Base-by-base conservation (phyloP, 2,888 invertebrate genomes). In the Rhagium mordax region DNA sequence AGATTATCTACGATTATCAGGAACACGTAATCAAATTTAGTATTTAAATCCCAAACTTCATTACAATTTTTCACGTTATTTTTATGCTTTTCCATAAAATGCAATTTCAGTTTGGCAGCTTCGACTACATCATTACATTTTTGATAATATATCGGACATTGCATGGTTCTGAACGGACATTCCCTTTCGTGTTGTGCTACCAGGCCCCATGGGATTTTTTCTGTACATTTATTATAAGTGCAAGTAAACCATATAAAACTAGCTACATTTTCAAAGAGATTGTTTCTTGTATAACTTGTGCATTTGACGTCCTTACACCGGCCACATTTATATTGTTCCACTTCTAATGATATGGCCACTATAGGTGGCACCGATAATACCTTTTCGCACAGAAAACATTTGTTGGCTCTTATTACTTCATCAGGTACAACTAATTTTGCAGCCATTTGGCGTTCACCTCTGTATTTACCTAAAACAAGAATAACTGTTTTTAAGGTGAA, bases 291-390 rank as follows among this genome's bases (percentile, higher is more conserved):
- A 16, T 65, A 66, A 29, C 57, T 66, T 21, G 57, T 18, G 16
- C 62, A 55, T 13, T 60, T 41, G 3, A 68, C 41, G 7, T 27
- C n/a, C 13, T 60, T 27, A 68, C 75, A 78, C 53, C 73, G 67
- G 15, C 78, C 78, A 24, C 76, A 78, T 70, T 71, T 64, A 68
- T 72, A 66, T n/a, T 47, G 48, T 49, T 67, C 60, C 7, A 69
- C 68, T 60, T 78, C 77, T 16, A 66, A 47, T 1, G 68, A 62
- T 41, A 62, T 24, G 10, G 61, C 66, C 60, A 69, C 71, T 27
- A 78, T 68, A 20, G 78, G 78, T n/a, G 75, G 74, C 13, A 78
- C 76, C 33, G 75, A 77, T 1, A 78, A 53, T 48, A 68, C 72
- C n/a, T 73, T 70, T 33, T 73, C 71, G 57, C 78, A 77, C n/a